Percentiles rank a stretch among this genome's conserved stretches.
Conservation (phyloP, 2,888 invertebrate species). For the Cephus runcator region DNA sequence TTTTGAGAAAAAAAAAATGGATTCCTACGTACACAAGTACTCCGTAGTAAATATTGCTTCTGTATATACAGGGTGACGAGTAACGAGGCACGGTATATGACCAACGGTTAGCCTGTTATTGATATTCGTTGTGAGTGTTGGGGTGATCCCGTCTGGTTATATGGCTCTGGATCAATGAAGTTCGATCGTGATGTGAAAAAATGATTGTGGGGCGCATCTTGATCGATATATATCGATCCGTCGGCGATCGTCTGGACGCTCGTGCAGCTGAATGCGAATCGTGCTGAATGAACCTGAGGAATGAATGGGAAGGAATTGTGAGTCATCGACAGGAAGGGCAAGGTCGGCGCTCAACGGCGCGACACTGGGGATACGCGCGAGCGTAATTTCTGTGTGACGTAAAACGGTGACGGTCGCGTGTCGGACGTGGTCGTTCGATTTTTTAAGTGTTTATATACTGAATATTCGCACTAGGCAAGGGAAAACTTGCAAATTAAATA, state of each 20-base stretch:
- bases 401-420: background rate
- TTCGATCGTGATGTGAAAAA: background rate
- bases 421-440: background rate
- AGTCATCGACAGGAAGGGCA: slow-evolving; percentile 46
- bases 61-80: too few species aligned
- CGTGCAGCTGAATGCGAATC: background rate
- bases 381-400: background rate
- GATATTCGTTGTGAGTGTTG: background rate
- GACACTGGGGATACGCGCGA: slow-evolving; percentile 27
- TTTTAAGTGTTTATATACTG: too few species aligned
- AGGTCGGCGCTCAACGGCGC: slow-evolving; percentile 23
- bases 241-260: background rate
- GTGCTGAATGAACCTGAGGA: slow-evolving; percentile 1
- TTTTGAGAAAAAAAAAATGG: background rate
- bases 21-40: background rate
- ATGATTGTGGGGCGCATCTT: background rate
- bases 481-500: too few species aligned
- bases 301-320: slow-evolving; percentile 37
- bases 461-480: too few species aligned
- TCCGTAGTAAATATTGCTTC: background rate
- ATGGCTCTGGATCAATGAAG: background rate
- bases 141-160: background rate
- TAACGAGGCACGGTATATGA: too few species aligned
- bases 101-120: background rate
- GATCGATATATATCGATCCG: background rate